Evolutionary conservation across 2,888 invertebrate species (phyloP).

Genomic region (Fragum fragum): DNA sequence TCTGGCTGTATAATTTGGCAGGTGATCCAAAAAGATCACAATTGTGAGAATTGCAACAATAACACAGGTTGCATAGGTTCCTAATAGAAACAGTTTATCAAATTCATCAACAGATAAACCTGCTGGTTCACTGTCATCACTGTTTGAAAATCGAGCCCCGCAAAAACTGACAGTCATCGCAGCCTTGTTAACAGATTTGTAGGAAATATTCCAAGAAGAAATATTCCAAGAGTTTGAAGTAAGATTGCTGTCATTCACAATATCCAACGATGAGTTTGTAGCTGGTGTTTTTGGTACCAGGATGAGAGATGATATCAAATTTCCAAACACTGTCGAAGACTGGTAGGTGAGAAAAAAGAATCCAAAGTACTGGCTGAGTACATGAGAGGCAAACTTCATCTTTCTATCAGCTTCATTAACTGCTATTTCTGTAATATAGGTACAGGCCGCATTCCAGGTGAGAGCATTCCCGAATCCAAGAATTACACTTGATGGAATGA

Average conservation of each 20-base stretch:
- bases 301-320: slow-evolving; percentile 82
- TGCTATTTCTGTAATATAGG: slow-evolving; percentile 83
- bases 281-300: slow-evolving; percentile 51
- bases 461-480: slow-evolving; percentile 81
- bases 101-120: slow-evolving; percentile 61
- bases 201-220: neutral
- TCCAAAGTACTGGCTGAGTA: slow-evolving; percentile 83
- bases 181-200: neutral
- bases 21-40: slow-evolving; percentile 77
- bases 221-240: neutral
- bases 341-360: slow-evolving; percentile 83
- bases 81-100: slow-evolving; percentile 78
- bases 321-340: slow-evolving; percentile 81
- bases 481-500: slow-evolving; percentile 79
- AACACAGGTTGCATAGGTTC: slow-evolving; percentile 77
- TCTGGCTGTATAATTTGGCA: slow-evolving; percentile 69
- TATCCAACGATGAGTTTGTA: neutral
- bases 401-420: slow-evolving; percentile 76
- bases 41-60: slow-evolving; percentile 76
- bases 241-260: neutral
- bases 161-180: slow-evolving; percentile 48
- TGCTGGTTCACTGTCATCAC: slow-evolving; percentile 53
- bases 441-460: slow-evolving; percentile 84
- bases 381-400: slow-evolving; percentile 71
- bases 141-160: slow-evolving; percentile 78